phyloP scores from a whole-genome alignment of 2,113 vertebrate species.

The Nothoprocta perdicaria region DNA sequence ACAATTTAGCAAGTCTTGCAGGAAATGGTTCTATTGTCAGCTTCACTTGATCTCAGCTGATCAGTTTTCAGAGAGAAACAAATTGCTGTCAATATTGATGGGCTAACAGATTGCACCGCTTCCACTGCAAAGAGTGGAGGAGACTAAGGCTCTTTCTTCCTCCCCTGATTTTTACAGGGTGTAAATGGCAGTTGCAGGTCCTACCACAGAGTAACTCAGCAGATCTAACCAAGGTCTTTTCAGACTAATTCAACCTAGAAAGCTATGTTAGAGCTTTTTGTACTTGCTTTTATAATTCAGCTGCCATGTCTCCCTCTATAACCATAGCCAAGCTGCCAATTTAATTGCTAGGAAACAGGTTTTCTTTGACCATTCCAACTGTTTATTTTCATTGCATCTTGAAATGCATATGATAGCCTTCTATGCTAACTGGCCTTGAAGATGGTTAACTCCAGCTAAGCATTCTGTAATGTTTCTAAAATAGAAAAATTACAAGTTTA shows the following conservation, averaged over 20 bases:
- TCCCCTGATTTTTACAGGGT: neutral
- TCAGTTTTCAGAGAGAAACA: conserved; percentile 20
- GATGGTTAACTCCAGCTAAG: conserved; percentile 32
- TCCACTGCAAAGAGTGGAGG: neutral
- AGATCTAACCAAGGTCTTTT: conserved; percentile 54
- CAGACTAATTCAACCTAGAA: conserved; percentile 54
- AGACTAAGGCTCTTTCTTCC: neutral
- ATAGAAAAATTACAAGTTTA: conserved; percentile 15
- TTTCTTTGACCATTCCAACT: conserved; percentile 67
- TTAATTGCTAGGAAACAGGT: conserved; percentile 67
- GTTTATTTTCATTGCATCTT: conserved; percentile 56
- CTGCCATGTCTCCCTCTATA: conserved; percentile 58
- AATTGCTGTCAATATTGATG: neutral
- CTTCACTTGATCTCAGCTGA: neutral
- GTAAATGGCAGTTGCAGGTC: neutral
- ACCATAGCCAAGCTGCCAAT: conserved; percentile 64
- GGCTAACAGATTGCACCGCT: neutral
- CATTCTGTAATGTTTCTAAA: conserved; percentile 29
- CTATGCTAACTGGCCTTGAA: conserved; percentile 55
- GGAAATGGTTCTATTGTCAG: conserved; percentile 13
- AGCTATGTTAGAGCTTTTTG: conserved; percentile 58
- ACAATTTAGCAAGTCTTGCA: neutral
- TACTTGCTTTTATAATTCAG: conserved; percentile 59
- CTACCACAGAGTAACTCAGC: neutral
- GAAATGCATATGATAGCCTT: conserved; percentile 60